Conservation (phyloP, 2,797 vertebrate species). For the Champsocephalus gunnari region DNA sequence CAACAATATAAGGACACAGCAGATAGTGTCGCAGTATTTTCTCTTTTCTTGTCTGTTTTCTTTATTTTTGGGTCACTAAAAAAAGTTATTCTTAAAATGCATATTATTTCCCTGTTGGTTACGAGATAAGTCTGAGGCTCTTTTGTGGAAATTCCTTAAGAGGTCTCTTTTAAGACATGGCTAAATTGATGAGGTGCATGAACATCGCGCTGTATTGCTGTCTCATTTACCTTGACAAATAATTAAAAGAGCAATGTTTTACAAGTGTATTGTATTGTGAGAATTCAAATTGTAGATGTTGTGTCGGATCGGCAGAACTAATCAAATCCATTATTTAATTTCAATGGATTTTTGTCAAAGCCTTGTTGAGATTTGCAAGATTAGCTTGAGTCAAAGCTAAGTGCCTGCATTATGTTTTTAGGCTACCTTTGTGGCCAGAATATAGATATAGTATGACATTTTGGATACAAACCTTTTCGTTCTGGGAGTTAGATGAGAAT, state of each 20-base stretch:
- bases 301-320: neutral
- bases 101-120: constrained; percentile 8
- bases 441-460: neutral
- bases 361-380: neutral
- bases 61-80: neutral
- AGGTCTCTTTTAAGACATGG: constrained; percentile 19
- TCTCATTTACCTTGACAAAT: neutral
- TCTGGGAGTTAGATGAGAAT: neutral
- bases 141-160: constrained; percentile 71
- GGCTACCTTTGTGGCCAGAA: neutral
- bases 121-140: neutral
- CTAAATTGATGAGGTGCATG: constrained; percentile 59
- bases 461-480: neutral
- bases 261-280: neutral
- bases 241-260: neutral
- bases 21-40: neutral
- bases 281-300: neutral
- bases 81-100: neutral
- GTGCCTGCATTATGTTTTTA: neutral
- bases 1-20: constrained; percentile 37
- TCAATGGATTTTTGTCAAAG: neutral
- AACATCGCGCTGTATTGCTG: constrained; percentile 64
- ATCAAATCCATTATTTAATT: neutral
- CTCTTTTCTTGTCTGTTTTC: too few species aligned
- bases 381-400: neutral